phyloP scores from a whole-genome alignment of 2,888 invertebrate species.

The Leptopilina myrica region DNA sequence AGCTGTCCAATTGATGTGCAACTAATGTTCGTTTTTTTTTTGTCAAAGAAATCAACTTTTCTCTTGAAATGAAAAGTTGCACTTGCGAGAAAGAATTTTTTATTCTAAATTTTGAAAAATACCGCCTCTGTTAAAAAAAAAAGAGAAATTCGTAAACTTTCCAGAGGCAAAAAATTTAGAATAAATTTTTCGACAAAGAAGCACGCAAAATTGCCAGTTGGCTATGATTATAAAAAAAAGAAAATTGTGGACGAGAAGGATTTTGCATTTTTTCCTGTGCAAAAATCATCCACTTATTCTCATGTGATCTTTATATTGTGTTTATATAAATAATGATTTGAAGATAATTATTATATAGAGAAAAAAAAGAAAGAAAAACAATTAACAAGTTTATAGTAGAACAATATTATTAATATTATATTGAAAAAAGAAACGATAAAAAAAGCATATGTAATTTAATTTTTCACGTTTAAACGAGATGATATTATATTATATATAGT shows the following conservation, averaged over 20 bases:
- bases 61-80: constrained; percentile 20
- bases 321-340: constrained; percentile 71
- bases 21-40: constrained; percentile 33
- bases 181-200: constrained; percentile 39
- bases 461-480: constrained; percentile 57
- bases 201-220: constrained; percentile 65
- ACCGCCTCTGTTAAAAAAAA: too few species aligned
- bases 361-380: constrained; percentile 50
- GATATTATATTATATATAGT: constrained; percentile 43
- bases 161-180: too few species aligned
- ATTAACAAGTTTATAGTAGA: constrained; percentile 47
- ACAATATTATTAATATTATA: too few species aligned
- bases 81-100: too few species aligned
- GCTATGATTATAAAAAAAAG: constrained; percentile 54
- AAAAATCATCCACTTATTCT: constrained; percentile 57
- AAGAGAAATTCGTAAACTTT: too few species aligned
- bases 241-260: constrained; percentile 50
- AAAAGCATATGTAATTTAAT: constrained; percentile 56
- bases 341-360: constrained; percentile 51
- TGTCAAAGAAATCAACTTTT: constrained; percentile 47
- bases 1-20: constrained; percentile 54
- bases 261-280: constrained; percentile 29
- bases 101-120: too few species aligned
- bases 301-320: constrained; percentile 69
- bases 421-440: too few species aligned